phyloP scores from a whole-genome alignment of 2,113 vertebrate genomes.

The Fulmarus glacialis region DNA sequence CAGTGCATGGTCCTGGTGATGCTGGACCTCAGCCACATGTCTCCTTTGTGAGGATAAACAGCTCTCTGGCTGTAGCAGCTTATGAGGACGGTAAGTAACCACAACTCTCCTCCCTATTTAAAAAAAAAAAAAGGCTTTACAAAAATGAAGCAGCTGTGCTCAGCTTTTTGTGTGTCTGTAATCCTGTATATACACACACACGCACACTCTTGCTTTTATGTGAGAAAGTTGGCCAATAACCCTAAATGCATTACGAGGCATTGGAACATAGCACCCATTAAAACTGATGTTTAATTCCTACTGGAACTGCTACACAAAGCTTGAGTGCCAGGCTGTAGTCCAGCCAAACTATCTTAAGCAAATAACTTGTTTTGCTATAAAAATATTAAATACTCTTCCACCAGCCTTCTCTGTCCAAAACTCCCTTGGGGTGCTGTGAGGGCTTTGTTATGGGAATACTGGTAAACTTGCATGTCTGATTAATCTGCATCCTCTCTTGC shows the following conservation, averaged over 20 bases:
- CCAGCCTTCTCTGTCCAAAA: constrained; percentile 52
- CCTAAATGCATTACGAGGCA: constrained; percentile 75
- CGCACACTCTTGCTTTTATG: constrained; percentile 68
- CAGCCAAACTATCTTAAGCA: constrained; percentile 80
- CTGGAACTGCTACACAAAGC: constrained; percentile 65
- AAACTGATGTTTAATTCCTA: constrained; percentile 78
- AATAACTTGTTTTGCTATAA: constrained; percentile 79
- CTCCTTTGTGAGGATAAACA: constrained; percentile 88
- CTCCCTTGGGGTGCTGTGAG: constrained; percentile 40
- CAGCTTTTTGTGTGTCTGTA: constrained; percentile 63
- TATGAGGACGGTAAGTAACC: constrained; percentile 88
- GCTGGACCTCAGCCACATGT: constrained; percentile 80
- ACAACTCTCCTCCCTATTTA: constrained; percentile 60
- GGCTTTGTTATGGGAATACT: constrained; percentile 40
- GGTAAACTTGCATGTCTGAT: constrained; percentile 30
- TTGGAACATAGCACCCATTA: constrained; percentile 78
- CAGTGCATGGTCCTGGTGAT: constrained; percentile 66
- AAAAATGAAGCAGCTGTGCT: constrained; percentile 80
- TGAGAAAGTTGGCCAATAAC: constrained; percentile 78
- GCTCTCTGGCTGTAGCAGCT: constrained; percentile 86
- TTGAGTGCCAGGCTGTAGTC: constrained; percentile 67
- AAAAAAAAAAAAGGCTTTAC: constrained; percentile 38
- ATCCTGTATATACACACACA: constrained; percentile 50
- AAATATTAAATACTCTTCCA: constrained; percentile 76
- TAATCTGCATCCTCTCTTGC: neutral